Evolutionary conservation across 2,888 invertebrate species (phyloP).

Genomic region (Keiferia lycopersicella): DNA sequence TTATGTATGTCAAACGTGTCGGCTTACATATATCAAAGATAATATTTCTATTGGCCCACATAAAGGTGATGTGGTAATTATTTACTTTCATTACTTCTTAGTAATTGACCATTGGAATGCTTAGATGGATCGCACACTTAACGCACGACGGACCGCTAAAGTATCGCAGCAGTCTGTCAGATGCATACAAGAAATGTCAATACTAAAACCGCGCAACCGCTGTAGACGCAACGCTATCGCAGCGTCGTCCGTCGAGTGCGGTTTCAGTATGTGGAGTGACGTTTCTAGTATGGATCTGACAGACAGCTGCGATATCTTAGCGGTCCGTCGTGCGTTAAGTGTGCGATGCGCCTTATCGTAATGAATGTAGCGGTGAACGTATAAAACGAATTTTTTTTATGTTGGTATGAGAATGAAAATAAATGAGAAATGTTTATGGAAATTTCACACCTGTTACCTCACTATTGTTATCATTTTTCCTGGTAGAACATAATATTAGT

Average conservation of each 20-base stretch:
- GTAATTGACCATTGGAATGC: conserved; percentile 16
- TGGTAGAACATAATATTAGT: neutral
- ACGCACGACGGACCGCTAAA: no score
- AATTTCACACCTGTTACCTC: neutral
- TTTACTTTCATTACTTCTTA: conserved; percentile 12
- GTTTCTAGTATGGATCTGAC: no score
- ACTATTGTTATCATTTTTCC: neutral
- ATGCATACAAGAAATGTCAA: no score
- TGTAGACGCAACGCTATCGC: no score
- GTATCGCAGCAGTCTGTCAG: no score
- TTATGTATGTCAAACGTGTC: conserved; percentile 14
- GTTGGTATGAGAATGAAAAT: neutral
- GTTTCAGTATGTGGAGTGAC: no score
- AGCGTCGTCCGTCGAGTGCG: no score
- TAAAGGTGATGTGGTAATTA: neutral
- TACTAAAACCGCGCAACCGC: no score
- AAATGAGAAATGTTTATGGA: conserved; percentile 9
- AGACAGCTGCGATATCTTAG: no score
- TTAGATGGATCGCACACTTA: no score
- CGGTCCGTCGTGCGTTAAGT: no score
- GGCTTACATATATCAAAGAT: conserved; percentile 12
- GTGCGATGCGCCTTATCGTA: no score
- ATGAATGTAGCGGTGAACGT: neutral
- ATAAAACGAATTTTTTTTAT: neutral
- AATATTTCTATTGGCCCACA: conserved; percentile 18